Conservation (phyloP, 2,888 invertebrate species). For the Laspeyria flexula region DNA sequence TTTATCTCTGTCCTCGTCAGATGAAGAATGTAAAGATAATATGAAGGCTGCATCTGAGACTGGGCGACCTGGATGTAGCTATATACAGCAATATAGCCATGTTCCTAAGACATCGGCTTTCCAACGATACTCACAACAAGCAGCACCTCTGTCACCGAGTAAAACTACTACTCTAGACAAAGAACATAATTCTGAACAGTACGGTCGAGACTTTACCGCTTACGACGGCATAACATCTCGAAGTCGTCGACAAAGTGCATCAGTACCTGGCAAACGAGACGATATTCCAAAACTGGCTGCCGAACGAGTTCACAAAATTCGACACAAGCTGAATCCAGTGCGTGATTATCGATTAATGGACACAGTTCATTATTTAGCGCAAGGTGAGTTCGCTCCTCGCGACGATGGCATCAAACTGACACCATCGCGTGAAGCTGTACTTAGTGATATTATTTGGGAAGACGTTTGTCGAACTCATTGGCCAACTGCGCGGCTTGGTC, state of each 20-base stretch:
- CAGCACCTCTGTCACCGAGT: conserved; percentile 66
- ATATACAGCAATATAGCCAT: conserved; percentile 78
- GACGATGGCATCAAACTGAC: conserved; percentile 81
- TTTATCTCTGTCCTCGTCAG: conserved; percentile 66
- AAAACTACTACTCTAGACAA: conserved; percentile 74
- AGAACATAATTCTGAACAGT: conserved; percentile 80
- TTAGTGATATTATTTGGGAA: conserved; percentile 82
- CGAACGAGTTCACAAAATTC: conserved; percentile 77
- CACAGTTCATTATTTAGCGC: conserved; percentile 80
- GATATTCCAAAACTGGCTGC: conserved; percentile 73
- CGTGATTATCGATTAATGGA: conserved; percentile 81
- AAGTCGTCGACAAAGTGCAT: conserved; percentile 74
- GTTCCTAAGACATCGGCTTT: conserved; percentile 80
- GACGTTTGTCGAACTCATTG: conserved; percentile 82
- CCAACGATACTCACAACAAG: conserved; percentile 70
- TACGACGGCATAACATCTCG: conserved; percentile 80
- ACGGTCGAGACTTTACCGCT: conserved; percentile 77
- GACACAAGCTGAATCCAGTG: conserved; percentile 79
- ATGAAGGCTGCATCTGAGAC: conserved; percentile 54
- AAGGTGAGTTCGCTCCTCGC: conserved; percentile 81
- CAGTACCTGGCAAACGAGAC: conserved; percentile 75
- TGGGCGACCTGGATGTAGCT: conserved; percentile 71
- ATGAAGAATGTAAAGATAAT: conserved; percentile 63
- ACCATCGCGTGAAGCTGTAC: conserved; percentile 78
- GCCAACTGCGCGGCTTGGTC: conserved; percentile 75